These are phyloP conservation scores for Sinosuthora webbiana DNA, from an alignment of 2,113 vertebrate species.

Conservation along the genomic window DNA sequence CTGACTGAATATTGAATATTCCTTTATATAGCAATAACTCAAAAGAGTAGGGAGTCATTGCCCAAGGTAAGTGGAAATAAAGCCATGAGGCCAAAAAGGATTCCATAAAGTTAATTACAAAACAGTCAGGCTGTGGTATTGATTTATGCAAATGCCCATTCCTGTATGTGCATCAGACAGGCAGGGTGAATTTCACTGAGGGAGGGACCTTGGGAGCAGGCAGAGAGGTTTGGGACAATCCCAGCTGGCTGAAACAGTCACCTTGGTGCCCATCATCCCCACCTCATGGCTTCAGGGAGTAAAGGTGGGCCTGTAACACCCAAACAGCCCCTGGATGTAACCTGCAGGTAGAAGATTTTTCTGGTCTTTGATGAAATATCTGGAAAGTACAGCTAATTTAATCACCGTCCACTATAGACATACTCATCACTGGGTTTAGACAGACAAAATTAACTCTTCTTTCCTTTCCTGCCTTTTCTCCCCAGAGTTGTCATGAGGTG, in stretches of 20 bases:
- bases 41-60: background rate
- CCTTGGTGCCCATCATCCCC: rapidly evolving
- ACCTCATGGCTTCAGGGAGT: rapidly evolving
- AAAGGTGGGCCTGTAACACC: background rate
- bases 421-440: background rate
- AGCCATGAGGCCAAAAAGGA: background rate
- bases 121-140: background rate
- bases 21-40: conserved; percentile 17
- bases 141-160: background rate
- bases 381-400: background rate
- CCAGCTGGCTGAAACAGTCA: background rate
- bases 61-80: background rate
- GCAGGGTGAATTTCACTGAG: background rate
- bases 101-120: conserved; percentile 1
- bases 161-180: background rate
- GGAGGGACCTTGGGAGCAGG: background rate
- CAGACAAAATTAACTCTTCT: background rate
- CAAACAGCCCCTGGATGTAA: background rate
- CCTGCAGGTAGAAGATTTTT: background rate
- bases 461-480: background rate
- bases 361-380: background rate
- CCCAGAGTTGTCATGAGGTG: background rate
- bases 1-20: conserved; percentile 25
- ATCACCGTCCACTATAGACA: background rate
- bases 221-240: background rate